Percentiles rank a stretch among this genome's conserved stretches.
Evolutionary conservation across 2,888 invertebrate species (phyloP).

Genomic region (Lasioglossum calceatum): DNA sequence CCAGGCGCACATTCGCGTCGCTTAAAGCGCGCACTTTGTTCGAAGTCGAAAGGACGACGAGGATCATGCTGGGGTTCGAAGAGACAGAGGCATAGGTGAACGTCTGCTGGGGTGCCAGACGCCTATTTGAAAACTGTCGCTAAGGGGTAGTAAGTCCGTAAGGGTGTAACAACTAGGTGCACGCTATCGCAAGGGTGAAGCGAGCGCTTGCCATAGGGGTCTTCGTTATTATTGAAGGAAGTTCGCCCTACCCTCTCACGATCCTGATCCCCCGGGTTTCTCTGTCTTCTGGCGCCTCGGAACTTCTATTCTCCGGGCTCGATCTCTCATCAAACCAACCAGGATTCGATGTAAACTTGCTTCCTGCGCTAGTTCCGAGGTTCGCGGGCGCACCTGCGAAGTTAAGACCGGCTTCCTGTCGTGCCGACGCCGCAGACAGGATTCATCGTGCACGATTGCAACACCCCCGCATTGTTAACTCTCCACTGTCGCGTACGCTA

Average conservation of each 20-base stretch:
- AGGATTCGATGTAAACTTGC: slow-evolving; percentile 48
- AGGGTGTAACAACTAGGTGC: slow-evolving; percentile 76
- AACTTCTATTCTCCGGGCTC: slow-evolving; percentile 34
- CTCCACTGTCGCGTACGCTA: slow-evolving; percentile 28
- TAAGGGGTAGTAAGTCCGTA: slow-evolving; percentile 77
- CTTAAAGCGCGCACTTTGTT: slow-evolving; percentile 55
- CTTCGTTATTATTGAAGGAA: slow-evolving; percentile 78
- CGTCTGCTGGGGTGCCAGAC: slow-evolving; percentile 66
- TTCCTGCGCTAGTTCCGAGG: slow-evolving; percentile 37
- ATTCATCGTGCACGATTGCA: slow-evolving; percentile 69
- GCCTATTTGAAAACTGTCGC: slow-evolving; percentile 76
- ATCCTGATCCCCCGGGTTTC: slow-evolving; percentile 65
- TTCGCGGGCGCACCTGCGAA: slow-evolving; percentile 57
- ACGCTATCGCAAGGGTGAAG: slow-evolving; percentile 68
- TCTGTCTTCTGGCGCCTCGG: slow-evolving; percentile 38
- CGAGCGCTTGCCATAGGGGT: slow-evolving; percentile 67
- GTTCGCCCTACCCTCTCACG: slow-evolving; percentile 62
- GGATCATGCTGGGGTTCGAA: slow-evolving; percentile 50
- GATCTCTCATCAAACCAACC: slow-evolving; percentile 64
- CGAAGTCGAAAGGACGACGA: slow-evolving; percentile 55
- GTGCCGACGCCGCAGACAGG: slow-evolving; percentile 69
- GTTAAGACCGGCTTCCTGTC: slow-evolving; percentile 67
- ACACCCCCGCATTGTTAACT: slow-evolving; percentile 66
- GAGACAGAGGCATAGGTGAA: slow-evolving; percentile 66
- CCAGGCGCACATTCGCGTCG: not conserved